These are phyloP conservation scores for Mustelus asterias DNA, from an alignment of 2,113 vertebrate genomes.

Conservation along the genomic window DNA sequence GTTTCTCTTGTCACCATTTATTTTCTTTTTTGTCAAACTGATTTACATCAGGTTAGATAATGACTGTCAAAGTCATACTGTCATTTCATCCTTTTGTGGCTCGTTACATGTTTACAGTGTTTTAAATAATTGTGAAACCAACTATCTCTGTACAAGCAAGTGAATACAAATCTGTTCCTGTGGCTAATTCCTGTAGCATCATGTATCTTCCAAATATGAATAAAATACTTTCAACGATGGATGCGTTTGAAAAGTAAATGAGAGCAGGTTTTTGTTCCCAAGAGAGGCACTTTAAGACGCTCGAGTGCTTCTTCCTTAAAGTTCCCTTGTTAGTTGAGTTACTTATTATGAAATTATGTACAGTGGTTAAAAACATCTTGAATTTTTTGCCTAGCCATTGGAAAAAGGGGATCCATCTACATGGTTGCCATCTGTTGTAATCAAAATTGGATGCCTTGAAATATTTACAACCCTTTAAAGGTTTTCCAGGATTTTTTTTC, in stretches of 20 bases:
- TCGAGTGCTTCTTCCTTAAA: neutral
- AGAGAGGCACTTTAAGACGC: neutral
- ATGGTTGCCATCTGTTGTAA: neutral
- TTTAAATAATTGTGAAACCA: conserved; percentile 6
- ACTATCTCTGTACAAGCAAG: neutral
- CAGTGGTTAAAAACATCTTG: neutral
- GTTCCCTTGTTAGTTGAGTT: neutral
- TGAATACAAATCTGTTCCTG: neutral
- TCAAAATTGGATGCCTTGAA: neutral
- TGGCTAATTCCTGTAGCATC: neutral
- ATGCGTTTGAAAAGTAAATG: neutral
- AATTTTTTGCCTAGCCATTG: neutral
- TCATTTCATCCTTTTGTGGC: neutral
- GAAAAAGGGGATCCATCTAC: neutral
- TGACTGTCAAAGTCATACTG: neutral
- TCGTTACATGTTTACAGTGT: neutral
- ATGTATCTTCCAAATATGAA: conserved; percentile 18
- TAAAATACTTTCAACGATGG: conserved; percentile 29
- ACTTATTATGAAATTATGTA: neutral
- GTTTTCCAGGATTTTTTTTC: neutral
- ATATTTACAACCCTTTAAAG: neutral
- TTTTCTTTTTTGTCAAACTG: neutral
- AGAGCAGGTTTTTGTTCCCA: neutral
- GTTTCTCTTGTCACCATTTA: neutral
- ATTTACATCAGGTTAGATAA: neutral